Conservation (phyloP, 2,797 vertebrate genomes). For the Setipinna tenuifilis region DNA sequence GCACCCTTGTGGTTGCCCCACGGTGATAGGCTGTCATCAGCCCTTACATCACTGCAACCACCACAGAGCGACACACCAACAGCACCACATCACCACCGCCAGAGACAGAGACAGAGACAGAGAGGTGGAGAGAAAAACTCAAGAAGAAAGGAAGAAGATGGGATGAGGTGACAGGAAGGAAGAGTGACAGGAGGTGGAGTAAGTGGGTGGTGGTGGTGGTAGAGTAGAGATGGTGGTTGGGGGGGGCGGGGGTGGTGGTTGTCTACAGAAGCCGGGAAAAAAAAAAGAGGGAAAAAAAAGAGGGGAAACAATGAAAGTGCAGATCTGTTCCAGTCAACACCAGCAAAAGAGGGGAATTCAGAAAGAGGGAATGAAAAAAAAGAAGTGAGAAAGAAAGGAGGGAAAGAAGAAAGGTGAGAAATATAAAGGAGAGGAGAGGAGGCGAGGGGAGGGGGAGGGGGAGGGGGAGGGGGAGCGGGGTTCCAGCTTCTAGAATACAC, state of each 20-base stretch:
- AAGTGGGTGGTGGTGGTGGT: not conserved
- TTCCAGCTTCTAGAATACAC: not conserved
- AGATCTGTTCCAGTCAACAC: not conserved
- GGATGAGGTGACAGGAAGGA: slow-evolving; percentile 31
- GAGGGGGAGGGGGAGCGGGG: not conserved
- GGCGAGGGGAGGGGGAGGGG: not conserved
- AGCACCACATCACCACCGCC: too few species aligned
- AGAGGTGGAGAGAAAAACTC: slow-evolving; percentile 27
- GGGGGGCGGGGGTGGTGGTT: slow-evolving; percentile 22
- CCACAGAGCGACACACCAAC: too few species aligned
- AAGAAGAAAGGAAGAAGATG: not conserved
- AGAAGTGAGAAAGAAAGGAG: not conserved
- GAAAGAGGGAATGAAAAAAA: not conserved
- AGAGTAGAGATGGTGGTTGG: not conserved
- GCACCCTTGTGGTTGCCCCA: not conserved
- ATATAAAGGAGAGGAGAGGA: not conserved
- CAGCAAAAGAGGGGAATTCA: not conserved
- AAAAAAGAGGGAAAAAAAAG: slow-evolving; percentile 14
- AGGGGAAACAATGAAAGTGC: not conserved
- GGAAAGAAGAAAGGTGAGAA: not conserved
- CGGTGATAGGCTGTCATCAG: not conserved
- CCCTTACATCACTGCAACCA: not conserved
- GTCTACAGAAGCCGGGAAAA: slow-evolving; percentile 27
- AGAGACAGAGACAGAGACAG: not conserved
- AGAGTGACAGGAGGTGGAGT: not conserved